Evolutionary conservation across 1,140 invertebrate genomes (phyloP).

Genomic region (Elymnias hypermnestra): DNA sequence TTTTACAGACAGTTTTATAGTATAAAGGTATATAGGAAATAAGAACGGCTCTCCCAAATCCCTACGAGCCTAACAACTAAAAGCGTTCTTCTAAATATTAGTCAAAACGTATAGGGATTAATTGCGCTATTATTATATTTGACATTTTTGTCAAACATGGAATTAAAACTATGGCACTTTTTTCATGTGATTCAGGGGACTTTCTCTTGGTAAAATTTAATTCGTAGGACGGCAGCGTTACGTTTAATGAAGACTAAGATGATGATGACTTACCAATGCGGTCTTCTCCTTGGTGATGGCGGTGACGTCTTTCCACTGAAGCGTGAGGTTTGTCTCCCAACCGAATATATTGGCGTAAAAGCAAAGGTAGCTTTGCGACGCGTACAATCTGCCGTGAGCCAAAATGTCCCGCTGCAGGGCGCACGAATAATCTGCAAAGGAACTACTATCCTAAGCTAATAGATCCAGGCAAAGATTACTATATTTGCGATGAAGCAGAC

Average conservation of each 20-base stretch:
- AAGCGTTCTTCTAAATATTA: no score
- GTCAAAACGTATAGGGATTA: no score
- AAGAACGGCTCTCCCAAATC: no score
- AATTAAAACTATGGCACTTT: no score
- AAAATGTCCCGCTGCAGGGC: slow-evolving; percentile 96
- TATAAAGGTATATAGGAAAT: no score
- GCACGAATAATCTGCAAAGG: slow-evolving; percentile 96
- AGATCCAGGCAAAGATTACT: neutral
- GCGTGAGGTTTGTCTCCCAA: slow-evolving; percentile 90
- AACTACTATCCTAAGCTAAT: no score
- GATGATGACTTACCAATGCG: slow-evolving; percentile 35
- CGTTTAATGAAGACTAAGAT: neutral
- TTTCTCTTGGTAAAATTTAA: neutral
- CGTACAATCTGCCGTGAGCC: slow-evolving; percentile 93
- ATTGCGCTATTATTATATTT: no score
- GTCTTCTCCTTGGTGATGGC: slow-evolving; percentile 94
- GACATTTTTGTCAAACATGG: no score
- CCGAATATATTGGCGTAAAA: slow-evolving; percentile 97
- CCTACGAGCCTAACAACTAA: no score
- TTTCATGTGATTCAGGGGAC: no score
- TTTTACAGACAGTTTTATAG: no score
- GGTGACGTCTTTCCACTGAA: slow-evolving; percentile 92
- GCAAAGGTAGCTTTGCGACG: slow-evolving; percentile 94
- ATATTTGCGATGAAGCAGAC: slow-evolving; percentile 1
- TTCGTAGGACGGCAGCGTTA: no score